Percentiles rank a stretch among this genome's conserved stretches.
These are phyloP conservation scores for Paedocypris micromegethes DNA, from an alignment of 2,797 vertebrate genomes.

Conservation along the genomic window DNA sequence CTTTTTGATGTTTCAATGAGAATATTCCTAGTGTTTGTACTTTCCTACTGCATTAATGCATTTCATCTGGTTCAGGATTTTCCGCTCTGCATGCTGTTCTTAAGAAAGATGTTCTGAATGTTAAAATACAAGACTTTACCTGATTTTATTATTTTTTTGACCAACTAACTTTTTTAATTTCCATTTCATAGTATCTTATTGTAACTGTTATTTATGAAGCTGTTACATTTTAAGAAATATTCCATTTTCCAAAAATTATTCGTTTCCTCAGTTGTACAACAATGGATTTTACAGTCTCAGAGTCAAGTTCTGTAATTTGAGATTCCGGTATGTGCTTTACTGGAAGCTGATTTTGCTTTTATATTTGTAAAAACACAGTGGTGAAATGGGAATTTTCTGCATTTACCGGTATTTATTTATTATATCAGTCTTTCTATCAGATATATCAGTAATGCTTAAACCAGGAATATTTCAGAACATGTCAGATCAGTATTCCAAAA, in stretches of 20 bases:
- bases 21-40: slow-evolving; percentile 43
- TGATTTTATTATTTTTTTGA: slow-evolving; percentile 31
- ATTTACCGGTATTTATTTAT: background rate
- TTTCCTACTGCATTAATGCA: slow-evolving; percentile 60
- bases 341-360: slow-evolving; percentile 9
- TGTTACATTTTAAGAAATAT: too few relatives aligned
- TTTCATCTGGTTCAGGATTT: slow-evolving; percentile 75
- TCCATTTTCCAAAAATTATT: slow-evolving; percentile 25
- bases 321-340: background rate
- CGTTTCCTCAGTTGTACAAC: slow-evolving; percentile 10
- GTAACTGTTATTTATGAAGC: too few relatives aligned
- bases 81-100: slow-evolving; percentile 50
- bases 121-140: background rate
- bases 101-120: slow-evolving; percentile 14
- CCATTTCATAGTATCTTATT: slow-evolving; percentile 12
- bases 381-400: slow-evolving; percentile 5
- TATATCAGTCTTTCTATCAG: too few relatives aligned
- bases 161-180: slow-evolving; percentile 34
- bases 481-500: too few relatives aligned
- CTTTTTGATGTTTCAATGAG: slow-evolving; percentile 57
- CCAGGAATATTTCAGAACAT: too few relatives aligned
- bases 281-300: slow-evolving; percentile 7
- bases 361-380: slow-evolving; percentile 16
- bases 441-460: too few relatives aligned
- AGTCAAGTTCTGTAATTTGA: slow-evolving; percentile 17